These are phyloP conservation scores for Malthinus seriepunctatus DNA, from an alignment of 2,888 invertebrate species.

Conservation along the genomic window DNA sequence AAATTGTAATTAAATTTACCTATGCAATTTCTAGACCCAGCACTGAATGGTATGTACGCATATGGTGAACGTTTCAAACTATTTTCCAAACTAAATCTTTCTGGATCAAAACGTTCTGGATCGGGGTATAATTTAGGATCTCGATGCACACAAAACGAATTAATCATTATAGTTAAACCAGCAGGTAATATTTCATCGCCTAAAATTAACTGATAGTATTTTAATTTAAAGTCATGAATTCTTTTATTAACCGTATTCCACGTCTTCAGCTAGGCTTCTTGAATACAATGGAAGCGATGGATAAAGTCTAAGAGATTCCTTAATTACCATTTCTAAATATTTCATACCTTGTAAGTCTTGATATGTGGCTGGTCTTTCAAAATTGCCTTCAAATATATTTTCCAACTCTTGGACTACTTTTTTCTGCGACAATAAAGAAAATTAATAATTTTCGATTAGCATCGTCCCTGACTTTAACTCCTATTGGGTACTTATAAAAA, in stretches of 20 bases:
- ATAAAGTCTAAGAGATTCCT: conserved; percentile 58
- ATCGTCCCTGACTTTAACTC: background rate
- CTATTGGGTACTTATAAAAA: background rate
- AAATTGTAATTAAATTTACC: too few species aligned
- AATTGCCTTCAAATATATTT: conserved; percentile 44
- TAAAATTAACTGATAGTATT: background rate
- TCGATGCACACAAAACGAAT: conserved; percentile 52
- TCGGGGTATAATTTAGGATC: conserved; percentile 58
- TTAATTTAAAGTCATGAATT: background rate
- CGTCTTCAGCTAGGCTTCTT: conserved; percentile 52
- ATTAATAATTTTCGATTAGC: conserved; percentile 32
- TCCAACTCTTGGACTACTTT: conserved; percentile 51
- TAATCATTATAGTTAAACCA: conserved; percentile 39
- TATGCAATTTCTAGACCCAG: conserved; percentile 35
- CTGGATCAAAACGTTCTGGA: conserved; percentile 59
- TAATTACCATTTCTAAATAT: conserved; percentile 60
- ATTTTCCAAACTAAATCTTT: conserved; percentile 56
- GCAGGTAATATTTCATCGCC: conserved; percentile 40
- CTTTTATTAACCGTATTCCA: conserved; percentile 37
- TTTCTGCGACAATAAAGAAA: too few species aligned
- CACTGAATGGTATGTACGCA: conserved; percentile 65
- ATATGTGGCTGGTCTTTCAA: conserved; percentile 34
- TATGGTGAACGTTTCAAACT: conserved; percentile 53
- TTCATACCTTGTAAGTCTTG: conserved; percentile 58
- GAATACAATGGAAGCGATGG: conserved; percentile 59